These are phyloP conservation scores for Chromoteleia sp. DNA, from an alignment of 2,888 invertebrate species.

Conservation along the genomic window DNA sequence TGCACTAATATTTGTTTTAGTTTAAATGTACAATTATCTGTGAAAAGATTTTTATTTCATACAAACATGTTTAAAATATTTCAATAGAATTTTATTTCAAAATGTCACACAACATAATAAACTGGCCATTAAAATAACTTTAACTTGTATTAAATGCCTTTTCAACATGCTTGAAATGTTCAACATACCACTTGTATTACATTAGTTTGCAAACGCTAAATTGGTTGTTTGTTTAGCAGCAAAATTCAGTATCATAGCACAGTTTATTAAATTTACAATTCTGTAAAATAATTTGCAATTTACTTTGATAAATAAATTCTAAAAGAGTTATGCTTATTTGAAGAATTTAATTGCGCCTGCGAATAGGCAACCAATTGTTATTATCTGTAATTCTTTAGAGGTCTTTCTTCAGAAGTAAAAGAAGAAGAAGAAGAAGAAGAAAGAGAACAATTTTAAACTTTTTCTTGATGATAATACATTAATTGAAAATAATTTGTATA, in stretches of 20 bases:
- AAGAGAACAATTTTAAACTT: no score
- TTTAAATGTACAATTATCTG: no score
- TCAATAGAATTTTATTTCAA: background rate
- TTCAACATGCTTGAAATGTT: conserved; percentile 24
- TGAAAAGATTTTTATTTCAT: no score
- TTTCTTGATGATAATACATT: no score
- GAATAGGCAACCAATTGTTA: background rate
- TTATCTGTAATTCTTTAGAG: no score
- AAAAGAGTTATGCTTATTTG: background rate
- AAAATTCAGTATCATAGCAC: background rate
- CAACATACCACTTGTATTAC: conserved; percentile 28
- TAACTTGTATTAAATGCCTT: conserved; percentile 33
- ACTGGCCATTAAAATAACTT: conserved; percentile 34
- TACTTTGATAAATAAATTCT: background rate
- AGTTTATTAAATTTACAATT: background rate
- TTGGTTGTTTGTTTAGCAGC: conserved; percentile 7
- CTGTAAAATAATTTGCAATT: background rate
- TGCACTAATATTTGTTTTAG: no score
- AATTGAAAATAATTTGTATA: no score
- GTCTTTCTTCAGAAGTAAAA: no score
- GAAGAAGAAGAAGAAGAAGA: no score
- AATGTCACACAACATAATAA: conserved; percentile 5
- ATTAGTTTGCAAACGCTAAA: conserved; percentile 13
- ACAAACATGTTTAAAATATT: conserved; percentile 15
- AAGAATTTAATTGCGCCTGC: background rate